phyloP scores from a whole-genome alignment of 2,888 invertebrate species.

The Hedychridium roseum region DNA sequence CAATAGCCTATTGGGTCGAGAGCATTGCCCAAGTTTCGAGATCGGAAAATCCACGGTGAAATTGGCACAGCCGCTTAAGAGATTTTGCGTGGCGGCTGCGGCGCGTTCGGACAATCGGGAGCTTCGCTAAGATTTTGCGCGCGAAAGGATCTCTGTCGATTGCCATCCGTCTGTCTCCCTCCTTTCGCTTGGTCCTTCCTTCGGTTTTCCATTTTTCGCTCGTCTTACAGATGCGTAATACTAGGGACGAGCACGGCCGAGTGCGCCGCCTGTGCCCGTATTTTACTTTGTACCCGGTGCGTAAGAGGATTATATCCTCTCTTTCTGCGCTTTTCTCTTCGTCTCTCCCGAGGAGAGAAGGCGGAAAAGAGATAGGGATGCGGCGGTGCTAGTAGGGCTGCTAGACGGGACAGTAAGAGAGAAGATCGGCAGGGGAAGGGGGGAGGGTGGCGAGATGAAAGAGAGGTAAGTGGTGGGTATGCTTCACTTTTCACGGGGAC shows the following conservation, averaged over 20 bases:
- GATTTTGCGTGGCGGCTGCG: conserved; percentile 31
- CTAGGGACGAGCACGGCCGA: conserved; percentile 33
- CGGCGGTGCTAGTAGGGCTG: background rate
- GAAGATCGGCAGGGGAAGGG: conserved; percentile 6
- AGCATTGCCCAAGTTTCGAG: conserved; percentile 5
- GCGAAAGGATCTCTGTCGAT: background rate
- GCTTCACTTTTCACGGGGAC: conserved; percentile 61
- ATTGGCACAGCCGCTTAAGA: conserved; percentile 48
- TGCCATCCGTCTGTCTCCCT: conserved; percentile 1
- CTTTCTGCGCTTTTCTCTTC: conserved; percentile 1
- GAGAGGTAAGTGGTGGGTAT: conserved; percentile 54
- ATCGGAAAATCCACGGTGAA: conserved; percentile 17
- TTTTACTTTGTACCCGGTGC: conserved; percentile 61
- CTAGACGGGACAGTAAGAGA: conserved; percentile 13
- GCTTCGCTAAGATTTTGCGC: too few relatives aligned
- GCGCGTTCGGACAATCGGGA: conserved; percentile 15
- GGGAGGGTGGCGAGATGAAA: conserved; percentile 11
- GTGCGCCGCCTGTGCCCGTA: conserved; percentile 38
- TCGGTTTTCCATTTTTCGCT: conserved; percentile 11
- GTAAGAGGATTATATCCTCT: conserved; percentile 61
- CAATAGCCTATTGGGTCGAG: too few relatives aligned
- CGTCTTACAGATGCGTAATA: conserved; percentile 35
- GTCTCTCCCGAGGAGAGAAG: conserved; percentile 9
- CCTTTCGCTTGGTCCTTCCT: conserved; percentile 9
- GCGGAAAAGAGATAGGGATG: conserved; percentile 9